Percentiles rank a stretch among this genome's conserved stretches.
Evolutionary conservation across 2,888 invertebrate genomes (phyloP).

Genomic region (Mythimna vitellina): DNA sequence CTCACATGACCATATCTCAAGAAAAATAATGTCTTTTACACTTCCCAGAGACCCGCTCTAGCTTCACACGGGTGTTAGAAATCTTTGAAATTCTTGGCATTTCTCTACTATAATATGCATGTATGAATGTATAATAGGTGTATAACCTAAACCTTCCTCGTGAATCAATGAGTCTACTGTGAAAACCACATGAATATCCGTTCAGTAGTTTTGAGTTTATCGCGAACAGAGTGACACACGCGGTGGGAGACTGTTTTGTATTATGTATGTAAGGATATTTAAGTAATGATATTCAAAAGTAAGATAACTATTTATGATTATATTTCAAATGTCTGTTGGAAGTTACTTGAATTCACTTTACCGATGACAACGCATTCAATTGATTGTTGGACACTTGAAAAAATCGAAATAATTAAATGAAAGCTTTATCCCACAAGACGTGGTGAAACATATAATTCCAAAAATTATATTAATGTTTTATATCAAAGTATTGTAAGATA

Average conservation of each 20-base stretch:
- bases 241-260: too few relatives aligned
- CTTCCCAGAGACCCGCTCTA: neutral
- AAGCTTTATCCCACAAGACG: slow-evolving; percentile 47
- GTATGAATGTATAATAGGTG: too few relatives aligned
- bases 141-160: too few relatives aligned
- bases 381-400: slow-evolving; percentile 14
- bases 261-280: too few relatives aligned
- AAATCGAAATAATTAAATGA: slow-evolving; percentile 20
- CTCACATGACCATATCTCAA: neutral
- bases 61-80: too few relatives aligned
- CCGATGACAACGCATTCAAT: slow-evolving; percentile 15
- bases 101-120: too few relatives aligned
- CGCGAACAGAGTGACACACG: too few relatives aligned
- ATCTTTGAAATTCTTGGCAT: too few relatives aligned
- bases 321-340: slow-evolving; percentile 14
- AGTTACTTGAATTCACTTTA: slow-evolving; percentile 12
- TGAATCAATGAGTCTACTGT: too few relatives aligned
- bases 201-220: too few relatives aligned
- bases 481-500: slow-evolving; percentile 59
- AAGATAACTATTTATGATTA: slow-evolving; percentile 14
- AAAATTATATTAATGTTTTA: slow-evolving; percentile 58
- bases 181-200: too few relatives aligned
- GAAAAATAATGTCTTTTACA: neutral
- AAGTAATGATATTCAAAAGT: slow-evolving; percentile 15
- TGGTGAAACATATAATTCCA: slow-evolving; percentile 56